Base-by-base conservation (phyloP, 2,797 vertebrate genomes). In the Muscicapa comitata region DNA sequence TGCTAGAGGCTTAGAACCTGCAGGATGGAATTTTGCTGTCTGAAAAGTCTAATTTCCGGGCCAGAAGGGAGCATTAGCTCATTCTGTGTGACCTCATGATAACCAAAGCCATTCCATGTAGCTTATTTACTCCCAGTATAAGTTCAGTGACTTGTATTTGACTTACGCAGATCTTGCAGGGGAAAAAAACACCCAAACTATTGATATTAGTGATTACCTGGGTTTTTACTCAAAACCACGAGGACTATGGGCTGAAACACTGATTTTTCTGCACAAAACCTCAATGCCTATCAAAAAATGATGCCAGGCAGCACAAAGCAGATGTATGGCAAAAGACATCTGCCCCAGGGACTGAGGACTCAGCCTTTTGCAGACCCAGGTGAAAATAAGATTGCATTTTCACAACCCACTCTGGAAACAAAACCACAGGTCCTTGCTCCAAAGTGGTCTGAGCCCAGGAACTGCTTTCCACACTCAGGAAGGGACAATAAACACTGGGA, bases 11-110 rank as follows among this genome's bases (percentile, higher is more conserved):
- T 73, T 25, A 74, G 50, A 67, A 71, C n/a, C 24, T 76, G 43
- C 42, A 73, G 85, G 68, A 72, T 51, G 26, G 65, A 71, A 71
- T 47, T 66, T 13, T 63, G 18, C 82, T 90, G 66, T 67, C 87
- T 75, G 79, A 51, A 55, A 93, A 80, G 40, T 58, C 65, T 43
- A 13, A 72, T 88, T 91, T 75, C 59, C 4, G 11, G 35, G 82
- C 87, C 89, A 94, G 89, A 93, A 91, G 85, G 89, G 82, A 96
- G 54, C 43, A 94, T 97, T 90, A 96, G 85, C 82, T 95, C 94
- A 96, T 90, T 80, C 70, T 65, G 31, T 54, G 91, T 95, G 94
- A 94, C 82, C 70, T 95, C 95, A 91, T 38, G 51, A 89, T 59
- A 95, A 70, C 59, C 68, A 61, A 75, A 93, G 66, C 61, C 43